Base-by-base conservation (phyloP, 1,140 invertebrate genomes). In the Vanessa tameamea region DNA sequence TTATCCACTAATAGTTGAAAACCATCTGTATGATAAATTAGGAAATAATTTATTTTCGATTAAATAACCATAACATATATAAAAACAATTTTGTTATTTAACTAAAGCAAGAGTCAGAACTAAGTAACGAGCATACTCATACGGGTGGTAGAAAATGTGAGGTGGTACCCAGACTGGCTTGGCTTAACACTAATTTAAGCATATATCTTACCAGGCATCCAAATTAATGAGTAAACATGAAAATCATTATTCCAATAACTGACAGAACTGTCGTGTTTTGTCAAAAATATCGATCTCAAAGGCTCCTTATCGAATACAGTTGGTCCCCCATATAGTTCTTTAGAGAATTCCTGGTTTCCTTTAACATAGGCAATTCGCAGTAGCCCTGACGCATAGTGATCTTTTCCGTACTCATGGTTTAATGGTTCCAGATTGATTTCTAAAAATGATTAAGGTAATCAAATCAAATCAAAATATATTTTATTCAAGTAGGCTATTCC, bases 401-500 rank as follows among this genome's bases (percentile, higher is more conserved):
- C n/a, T 53, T 37, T 67, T 16, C 65, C 65, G 55, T 67, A 67
- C 15, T 67, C 65, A 5, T 67, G 23, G 9, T 43, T 7, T 6
- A 12, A n/a, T 3, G 65, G 65, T 53, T 67, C 65, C 65, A 67
- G 53, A 67, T 55, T 55, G 11, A 67, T 67, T 67, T 67, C 65
- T 67, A 55, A 43, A 57, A 57, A 23, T 31, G 26, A 6, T 6
- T 31, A 31, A 31, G 26, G 3, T 31, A 31, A 31, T 31, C 26
- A 31, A 31, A 20, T 20, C 20, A 20, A 20, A 20, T 20, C 20
- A 20, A 20, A 20, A 20, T 20, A 20, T 20, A 20, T 1, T 20
- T 20, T 20, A 20, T 20, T 20, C 20, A 20, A 20, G 20, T 20
- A 20, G 20, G 20, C 20, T 20, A 1, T 20, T 20, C 0, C 20